These are phyloP conservation scores for Ischnus inquisitorius DNA, from an alignment of 2,888 invertebrate species.

Conservation along the genomic window DNA sequence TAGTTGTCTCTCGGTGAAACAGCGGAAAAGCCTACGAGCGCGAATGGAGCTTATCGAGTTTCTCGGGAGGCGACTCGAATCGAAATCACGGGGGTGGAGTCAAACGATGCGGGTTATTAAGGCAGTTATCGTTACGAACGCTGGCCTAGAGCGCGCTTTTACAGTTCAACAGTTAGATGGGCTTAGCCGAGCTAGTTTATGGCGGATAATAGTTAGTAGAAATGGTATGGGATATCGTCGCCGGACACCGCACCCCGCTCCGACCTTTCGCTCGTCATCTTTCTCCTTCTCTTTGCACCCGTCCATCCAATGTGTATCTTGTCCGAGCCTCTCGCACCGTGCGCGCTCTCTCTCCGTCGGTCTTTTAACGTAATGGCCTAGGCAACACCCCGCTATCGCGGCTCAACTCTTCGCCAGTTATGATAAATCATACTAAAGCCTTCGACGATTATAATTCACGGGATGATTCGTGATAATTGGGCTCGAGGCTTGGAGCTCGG, in stretches of 20 bases:
- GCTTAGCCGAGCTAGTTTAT: slow-evolving; percentile 17
- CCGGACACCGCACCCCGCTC: slow-evolving; percentile 63
- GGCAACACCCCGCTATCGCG: slow-evolving; percentile 31
- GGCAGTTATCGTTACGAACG: slow-evolving; percentile 1
- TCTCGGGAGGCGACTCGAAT: slow-evolving; percentile 38
- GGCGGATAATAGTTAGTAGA: background rate
- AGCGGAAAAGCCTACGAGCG: background rate
- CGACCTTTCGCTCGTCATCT: slow-evolving; percentile 48
- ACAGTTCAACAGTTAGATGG: background rate
- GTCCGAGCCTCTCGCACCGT: slow-evolving; percentile 1
- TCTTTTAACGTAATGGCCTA: slow-evolving; percentile 65
- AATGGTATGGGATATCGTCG: slow-evolving; percentile 36
- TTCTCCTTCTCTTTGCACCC: slow-evolving; percentile 7
- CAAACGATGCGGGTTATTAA: slow-evolving; percentile 63
- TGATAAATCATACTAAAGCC: slow-evolving; percentile 28
- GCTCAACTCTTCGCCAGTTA: slow-evolving; percentile 5
- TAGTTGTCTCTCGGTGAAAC: background rate
- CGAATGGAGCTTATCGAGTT: background rate
- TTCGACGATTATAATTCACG: slow-evolving; percentile 6
- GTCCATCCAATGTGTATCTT: slow-evolving; percentile 14
- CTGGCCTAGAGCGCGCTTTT: background rate
- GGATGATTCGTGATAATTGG: background rate
- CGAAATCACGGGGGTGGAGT: slow-evolving; percentile 55
- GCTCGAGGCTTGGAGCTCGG: background rate
- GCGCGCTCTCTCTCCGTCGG: slow-evolving; percentile 25